Evolutionary conservation across 1,140 invertebrate species (phyloP), one percentile per base, ranked within the genome.

Genomic region (Harlomillsia oculata): DNA sequence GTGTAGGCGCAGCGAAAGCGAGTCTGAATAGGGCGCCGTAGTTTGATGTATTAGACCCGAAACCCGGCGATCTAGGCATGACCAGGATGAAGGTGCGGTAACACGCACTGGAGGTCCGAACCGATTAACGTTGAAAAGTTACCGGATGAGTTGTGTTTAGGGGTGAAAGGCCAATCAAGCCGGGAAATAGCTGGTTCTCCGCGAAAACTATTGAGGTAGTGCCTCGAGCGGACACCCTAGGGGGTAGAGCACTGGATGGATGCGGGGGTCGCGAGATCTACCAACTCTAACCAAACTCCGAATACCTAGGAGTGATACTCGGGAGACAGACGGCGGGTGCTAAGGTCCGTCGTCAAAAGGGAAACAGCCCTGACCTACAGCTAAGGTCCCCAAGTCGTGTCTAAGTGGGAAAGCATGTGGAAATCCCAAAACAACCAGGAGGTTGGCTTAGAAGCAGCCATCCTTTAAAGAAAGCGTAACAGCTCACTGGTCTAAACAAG

Each of bases 361-460:
- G 69, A 69, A 72, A 71, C 45, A 72, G 49, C 69, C 69, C 69
- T 59, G 69, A 72, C 52, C 69, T 30, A 18, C 69, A 67, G 56
- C 69, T 70, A 70, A 70, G 69, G 69, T 65, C 69, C 69, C 69
- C 21, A 72, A 72, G 51, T 66, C 16, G 2, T 40, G 5, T 5
- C 34, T 70, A 69, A 71, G 68, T 70, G 69, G 41, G 53, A 68
- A 72, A 72, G 21, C 56, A 67, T 2, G 70, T 70, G 56, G 49
- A 45, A 60, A 45, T 14, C 11, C 69, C 13, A 14, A 69, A 39
- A 70, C 70, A 70, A 44, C 62, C 51, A 71, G 68, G 69, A 71
- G 21, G 69, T 70, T 71, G 64, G 70, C 69, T 71, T 72, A 67
- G 69, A 71, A 70, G 70, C 70, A 73, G 70, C 71, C 70, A 71